Evolutionary conservation across 2,797 vertebrate genomes (phyloP).

Genomic region (Pantherophis alleghaniensis): DNA sequence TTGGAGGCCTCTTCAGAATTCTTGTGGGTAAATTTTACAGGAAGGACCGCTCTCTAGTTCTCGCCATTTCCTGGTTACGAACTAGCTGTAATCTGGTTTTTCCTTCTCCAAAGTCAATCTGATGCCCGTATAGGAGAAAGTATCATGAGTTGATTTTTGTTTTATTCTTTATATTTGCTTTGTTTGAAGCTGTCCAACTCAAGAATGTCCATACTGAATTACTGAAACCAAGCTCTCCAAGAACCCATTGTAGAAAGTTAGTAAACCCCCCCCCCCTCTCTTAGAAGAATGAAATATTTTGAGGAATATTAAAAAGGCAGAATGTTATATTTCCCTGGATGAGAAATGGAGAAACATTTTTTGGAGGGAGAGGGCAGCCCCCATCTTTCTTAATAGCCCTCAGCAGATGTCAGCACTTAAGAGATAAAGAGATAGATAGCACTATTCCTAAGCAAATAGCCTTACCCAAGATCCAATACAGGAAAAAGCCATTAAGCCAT

Average conservation of each 20-base stretch:
- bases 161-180: background rate
- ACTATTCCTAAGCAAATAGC: no score
- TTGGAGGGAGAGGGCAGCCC: no score
- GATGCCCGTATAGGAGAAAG: background rate
- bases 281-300: no score
- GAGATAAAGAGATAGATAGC: no score
- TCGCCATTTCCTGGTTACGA: background rate
- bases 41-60: background rate
- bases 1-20: background rate
- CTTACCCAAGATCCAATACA: no score
- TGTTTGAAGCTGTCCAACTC: background rate
- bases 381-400: no score
- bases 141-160: background rate
- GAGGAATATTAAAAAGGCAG: no score
- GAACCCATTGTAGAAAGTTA: background rate
- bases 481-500: no score
- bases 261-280: no score
- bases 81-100: background rate
- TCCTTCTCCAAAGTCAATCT: background rate
- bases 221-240: background rate
- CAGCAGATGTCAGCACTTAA: no score
- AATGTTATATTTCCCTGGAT: no score
- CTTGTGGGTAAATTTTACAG: slow-evolving; percentile 2
- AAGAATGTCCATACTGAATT: slow-evolving; percentile 1
- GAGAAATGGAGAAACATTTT: no score